Percentiles rank a stretch among this genome's conserved stretches.
Conservation (phyloP, 2,888 invertebrate species). For the Thysanoteuthis rhombus region DNA sequence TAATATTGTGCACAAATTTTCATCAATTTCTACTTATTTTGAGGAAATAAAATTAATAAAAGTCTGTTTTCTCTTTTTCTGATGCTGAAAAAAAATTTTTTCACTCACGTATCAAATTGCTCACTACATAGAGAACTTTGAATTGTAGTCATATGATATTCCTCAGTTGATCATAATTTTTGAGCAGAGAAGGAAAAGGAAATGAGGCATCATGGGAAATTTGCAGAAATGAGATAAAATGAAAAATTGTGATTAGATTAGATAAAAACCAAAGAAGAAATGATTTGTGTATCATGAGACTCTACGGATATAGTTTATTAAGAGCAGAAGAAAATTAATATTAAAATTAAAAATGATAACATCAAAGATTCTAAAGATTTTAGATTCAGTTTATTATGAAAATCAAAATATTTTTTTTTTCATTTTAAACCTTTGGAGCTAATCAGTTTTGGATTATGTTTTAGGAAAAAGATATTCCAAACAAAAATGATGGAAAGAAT, state of each 20-base stretch:
- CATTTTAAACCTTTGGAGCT: too few relatives aligned
- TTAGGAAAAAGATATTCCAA: too few relatives aligned
- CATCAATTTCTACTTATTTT: not conserved
- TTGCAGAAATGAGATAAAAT: not conserved
- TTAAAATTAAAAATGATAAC: too few relatives aligned
- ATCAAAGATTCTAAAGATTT: too few relatives aligned
- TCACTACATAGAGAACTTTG: not conserved
- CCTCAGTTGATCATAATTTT: not conserved
- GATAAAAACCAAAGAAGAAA: not conserved
- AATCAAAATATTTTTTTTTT: too few relatives aligned
- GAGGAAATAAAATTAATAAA: not conserved
- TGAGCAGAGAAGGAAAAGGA: not conserved
- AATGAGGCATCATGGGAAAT: conserved; percentile 12
- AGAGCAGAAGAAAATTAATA: not conserved
- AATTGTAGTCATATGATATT: not conserved
- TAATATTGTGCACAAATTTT: not conserved
- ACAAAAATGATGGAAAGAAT: too few relatives aligned
- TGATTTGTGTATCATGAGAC: not conserved
- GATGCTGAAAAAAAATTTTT: not conserved
- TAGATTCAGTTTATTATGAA: too few relatives aligned
- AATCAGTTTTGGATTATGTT: too few relatives aligned
- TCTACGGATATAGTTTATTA: not conserved
- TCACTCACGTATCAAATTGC: not conserved
- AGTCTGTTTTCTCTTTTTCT: not conserved
- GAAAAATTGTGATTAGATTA: not conserved